Conservation (phyloP, 2,113 vertebrate genomes). For the Puma concolor region DNA sequence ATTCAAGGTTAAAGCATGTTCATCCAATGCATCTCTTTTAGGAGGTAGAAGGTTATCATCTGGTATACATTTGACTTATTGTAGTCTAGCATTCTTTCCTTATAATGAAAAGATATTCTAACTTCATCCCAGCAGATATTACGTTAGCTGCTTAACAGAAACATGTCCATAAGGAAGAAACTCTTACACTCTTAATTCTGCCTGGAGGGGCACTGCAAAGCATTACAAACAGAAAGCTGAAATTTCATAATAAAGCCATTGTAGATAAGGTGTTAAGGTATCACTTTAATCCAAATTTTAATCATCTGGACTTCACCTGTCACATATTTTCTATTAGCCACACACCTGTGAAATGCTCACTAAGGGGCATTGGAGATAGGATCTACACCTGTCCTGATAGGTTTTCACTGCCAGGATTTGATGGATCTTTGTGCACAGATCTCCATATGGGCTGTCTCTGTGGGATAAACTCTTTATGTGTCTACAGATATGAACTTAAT, state of each 20-base stretch:
- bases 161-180: conserved; percentile 33
- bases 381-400: conserved; percentile 39
- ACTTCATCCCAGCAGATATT: conserved; percentile 37
- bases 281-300: conserved; percentile 66
- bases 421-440: conserved; percentile 30
- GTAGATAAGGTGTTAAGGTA: conserved; percentile 58
- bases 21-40: conserved; percentile 29
- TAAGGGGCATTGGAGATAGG: not conserved
- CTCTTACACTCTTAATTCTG: conserved; percentile 55
- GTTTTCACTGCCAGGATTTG: conserved; percentile 41
- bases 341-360: conserved; percentile 37
- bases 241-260: conserved; percentile 57
- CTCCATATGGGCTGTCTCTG: not conserved
- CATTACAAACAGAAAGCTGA: conserved; percentile 52
- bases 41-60: conserved; percentile 15
- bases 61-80: conserved; percentile 19
- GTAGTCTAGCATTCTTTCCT: not conserved
- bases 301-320: conserved; percentile 50
- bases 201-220: conserved; percentile 38
- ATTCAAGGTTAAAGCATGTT: conserved; percentile 46
- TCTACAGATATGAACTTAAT: conserved; percentile 12
- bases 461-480: conserved; percentile 9
- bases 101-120: conserved; percentile 42
- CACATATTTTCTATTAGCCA: conserved; percentile 61
- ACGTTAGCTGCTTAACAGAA: conserved; percentile 44